phyloP scores from a whole-genome alignment of 2,888 invertebrate species.

The Watsonalla cultraria region DNA sequence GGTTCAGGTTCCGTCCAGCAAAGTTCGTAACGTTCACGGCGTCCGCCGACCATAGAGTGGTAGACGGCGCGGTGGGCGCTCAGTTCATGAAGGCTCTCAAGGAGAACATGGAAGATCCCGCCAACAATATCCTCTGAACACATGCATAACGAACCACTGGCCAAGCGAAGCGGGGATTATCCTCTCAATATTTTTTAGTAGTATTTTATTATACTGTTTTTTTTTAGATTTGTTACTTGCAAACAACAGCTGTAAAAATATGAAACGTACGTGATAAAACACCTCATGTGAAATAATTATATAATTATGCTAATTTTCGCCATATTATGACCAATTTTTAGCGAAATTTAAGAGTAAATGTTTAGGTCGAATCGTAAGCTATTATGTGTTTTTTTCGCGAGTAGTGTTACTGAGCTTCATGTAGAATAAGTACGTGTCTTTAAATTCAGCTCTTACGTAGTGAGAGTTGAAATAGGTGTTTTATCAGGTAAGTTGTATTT shows the following conservation, averaged over 20 bases:
- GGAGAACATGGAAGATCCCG: conserved; percentile 93
- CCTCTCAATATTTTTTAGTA: not conserved
- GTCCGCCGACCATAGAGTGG: conserved; percentile 97
- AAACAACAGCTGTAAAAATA: not conserved
- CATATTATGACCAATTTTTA: not conserved
- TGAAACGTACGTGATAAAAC: not conserved
- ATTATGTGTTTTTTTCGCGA: not conserved
- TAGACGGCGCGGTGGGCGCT: conserved; percentile 99
- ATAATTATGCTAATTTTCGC: too few relatives aligned
- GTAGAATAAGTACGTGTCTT: not conserved
- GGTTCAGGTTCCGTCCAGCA: conserved; percentile 83
- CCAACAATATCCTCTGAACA: conserved; percentile 92
- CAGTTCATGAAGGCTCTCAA: conserved; percentile 96
- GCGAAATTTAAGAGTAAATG: not conserved
- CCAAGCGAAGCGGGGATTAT: not conserved
- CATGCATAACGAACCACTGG: conserved; percentile 1
- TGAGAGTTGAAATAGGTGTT: not conserved
- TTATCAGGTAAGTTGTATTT: not conserved
- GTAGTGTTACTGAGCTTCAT: not conserved
- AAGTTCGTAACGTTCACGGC: conserved; percentile 93
- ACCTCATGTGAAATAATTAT: not conserved
- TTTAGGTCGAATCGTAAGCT: not conserved
- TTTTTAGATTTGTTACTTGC: not conserved
- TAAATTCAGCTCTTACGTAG: not conserved
- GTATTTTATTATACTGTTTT: not conserved